Evolutionary conservation across 2,113 vertebrate species (phyloP).

Genomic region (Oncorhynchus gorbuscha): DNA sequence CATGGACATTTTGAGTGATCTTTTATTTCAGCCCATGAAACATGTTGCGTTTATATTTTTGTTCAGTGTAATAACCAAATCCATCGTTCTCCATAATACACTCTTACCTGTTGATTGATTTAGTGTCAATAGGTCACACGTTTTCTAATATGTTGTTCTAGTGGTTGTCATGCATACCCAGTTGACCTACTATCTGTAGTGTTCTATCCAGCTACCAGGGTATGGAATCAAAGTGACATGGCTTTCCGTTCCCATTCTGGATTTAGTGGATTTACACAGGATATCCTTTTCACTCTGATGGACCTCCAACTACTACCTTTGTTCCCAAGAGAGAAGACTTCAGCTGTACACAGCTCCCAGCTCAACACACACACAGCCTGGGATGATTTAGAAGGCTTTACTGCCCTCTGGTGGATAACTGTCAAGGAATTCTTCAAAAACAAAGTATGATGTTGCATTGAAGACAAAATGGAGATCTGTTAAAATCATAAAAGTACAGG

Average conservation of each 20-base stretch:
- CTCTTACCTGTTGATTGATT: not conserved
- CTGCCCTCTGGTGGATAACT: conserved; percentile 57
- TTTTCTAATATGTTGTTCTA: not conserved
- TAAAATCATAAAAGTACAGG: no score
- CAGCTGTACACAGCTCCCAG: conserved; percentile 11
- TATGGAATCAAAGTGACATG: conserved; percentile 67
- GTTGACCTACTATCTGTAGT: conserved; percentile 45
- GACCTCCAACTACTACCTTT: conserved; percentile 70
- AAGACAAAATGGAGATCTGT: not conserved
- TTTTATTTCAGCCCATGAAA: no score
- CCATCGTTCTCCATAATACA: not conserved
- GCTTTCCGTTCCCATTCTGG: conserved; percentile 51
- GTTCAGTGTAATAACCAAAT: no score
- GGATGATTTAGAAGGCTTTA: conserved; percentile 31
- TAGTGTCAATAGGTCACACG: not conserved
- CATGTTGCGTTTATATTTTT: no score
- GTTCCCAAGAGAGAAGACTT: conserved; percentile 53
- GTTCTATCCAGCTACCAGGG: conserved; percentile 49
- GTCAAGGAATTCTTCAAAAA: conserved; percentile 17
- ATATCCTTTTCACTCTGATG: conserved; percentile 57
- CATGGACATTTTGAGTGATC: no score
- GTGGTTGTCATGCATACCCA: conserved; percentile 22
- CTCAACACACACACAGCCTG: conserved; percentile 2
- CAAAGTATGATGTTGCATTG: not conserved
- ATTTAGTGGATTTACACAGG: conserved; percentile 65